Conservation (phyloP, 2,797 vertebrate species). For the Diglossa cyanea region DNA sequence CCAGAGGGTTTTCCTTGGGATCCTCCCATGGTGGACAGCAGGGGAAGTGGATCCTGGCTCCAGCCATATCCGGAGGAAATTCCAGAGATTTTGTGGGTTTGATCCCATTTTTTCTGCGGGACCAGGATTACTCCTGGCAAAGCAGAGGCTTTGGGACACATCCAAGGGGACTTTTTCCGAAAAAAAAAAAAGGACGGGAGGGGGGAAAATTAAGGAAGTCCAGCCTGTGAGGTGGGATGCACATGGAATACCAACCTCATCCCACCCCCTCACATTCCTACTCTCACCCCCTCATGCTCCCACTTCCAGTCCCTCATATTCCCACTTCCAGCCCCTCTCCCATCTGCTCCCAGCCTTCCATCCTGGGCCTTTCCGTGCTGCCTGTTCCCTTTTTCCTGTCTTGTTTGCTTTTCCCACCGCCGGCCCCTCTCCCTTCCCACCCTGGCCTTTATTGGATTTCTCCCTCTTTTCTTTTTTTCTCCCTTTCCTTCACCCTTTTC, state of each 20-base stretch:
- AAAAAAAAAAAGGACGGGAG: too few species aligned
- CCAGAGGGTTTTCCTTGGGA: not conserved
- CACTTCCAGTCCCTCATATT: not conserved
- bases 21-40: not conserved
- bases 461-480: slow-evolving; percentile 16
- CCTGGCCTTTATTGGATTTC: slow-evolving; percentile 45
- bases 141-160: not conserved
- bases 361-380: not conserved
- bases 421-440: slow-evolving; percentile 35
- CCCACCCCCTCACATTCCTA: not conserved
- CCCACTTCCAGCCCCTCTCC: not conserved
- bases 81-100: not conserved
- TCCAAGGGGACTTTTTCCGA: not conserved
- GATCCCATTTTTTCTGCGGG: fast-evolving
- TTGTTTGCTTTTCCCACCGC: slow-evolving; percentile 51
- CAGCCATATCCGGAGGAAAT: not conserved
- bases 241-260: not conserved
- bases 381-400: not conserved
- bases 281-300: not conserved
- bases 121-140: not conserved
- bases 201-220: not conserved
- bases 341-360: not conserved
- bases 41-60: not conserved
- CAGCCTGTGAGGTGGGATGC: not conserved
- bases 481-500: slow-evolving; percentile 14